A percentile compares a stretch with the other conserved stretches of the same genome.
phyloP scores from a whole-genome alignment of 2,113 vertebrate genomes.

The Climacteris rufus region DNA sequence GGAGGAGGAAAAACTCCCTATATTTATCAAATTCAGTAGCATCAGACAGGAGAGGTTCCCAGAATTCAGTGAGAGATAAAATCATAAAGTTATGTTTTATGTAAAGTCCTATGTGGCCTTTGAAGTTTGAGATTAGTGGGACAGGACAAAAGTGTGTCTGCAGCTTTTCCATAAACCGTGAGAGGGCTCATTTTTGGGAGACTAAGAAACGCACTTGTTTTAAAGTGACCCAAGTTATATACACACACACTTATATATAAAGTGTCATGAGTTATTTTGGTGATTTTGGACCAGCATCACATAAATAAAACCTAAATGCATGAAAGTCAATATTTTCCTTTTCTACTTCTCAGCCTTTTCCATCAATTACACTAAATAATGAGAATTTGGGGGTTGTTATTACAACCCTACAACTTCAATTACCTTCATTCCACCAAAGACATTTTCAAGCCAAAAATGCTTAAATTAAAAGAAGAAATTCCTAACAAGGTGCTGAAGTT shows the following conservation, averaged over 20 bases:
- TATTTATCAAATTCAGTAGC: background rate
- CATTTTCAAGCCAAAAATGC: background rate
- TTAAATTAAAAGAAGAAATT: background rate
- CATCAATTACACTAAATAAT: background rate
- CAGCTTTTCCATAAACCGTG: background rate
- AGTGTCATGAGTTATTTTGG: background rate
- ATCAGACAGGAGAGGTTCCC: constrained; percentile 19
- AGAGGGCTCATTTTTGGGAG: background rate
- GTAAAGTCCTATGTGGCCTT: background rate
- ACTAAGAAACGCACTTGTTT: background rate
- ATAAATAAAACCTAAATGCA: constrained; percentile 30
- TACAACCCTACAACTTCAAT: background rate
- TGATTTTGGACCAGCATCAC: constrained; percentile 23
- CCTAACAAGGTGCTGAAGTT: background rate
- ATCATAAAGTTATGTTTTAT: background rate
- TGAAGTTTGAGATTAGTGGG: background rate
- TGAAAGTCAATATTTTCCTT: constrained; percentile 19
- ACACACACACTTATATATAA: background rate
- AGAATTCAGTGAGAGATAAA: background rate
- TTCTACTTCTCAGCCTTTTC: background rate
- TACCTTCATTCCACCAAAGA: background rate
- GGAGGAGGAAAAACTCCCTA: background rate
- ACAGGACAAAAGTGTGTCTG: background rate
- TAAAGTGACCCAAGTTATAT: background rate
- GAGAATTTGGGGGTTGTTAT: constrained; percentile 2